Conservation (phyloP, 2,113 vertebrate genomes). For the Verasper variegatus region DNA sequence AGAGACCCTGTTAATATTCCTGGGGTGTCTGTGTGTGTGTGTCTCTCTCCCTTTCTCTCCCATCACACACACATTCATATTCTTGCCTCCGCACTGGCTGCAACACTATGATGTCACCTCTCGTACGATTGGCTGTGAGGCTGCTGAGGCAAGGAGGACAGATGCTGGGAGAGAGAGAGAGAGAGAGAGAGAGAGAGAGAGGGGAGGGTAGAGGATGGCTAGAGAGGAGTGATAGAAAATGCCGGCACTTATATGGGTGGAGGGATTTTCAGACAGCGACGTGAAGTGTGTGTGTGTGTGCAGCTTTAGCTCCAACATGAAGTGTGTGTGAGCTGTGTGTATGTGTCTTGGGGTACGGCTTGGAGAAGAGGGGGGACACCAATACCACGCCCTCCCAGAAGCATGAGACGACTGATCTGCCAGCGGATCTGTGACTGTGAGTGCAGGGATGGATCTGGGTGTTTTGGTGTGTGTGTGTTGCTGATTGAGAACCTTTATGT, state of each 20-base stretch:
- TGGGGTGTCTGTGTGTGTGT: constrained; percentile 76
- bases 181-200: constrained; percentile 58
- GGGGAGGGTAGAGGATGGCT: constrained; percentile 40
- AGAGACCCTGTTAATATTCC: constrained; percentile 81
- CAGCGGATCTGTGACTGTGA: constrained; percentile 99
- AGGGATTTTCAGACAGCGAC: constrained; percentile 51
- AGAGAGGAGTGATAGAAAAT: constrained; percentile 74
- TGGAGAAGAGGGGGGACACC: constrained; percentile 72
- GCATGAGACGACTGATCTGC: constrained; percentile 98
- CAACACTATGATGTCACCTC: constrained; percentile 95
- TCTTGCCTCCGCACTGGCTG: constrained; percentile 89
- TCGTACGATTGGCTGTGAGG: constrained; percentile 88
- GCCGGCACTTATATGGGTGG: constrained; percentile 75
- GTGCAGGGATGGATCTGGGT: constrained; percentile 86
- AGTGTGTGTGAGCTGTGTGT: constrained; percentile 55
- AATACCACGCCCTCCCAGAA: constrained; percentile 81
- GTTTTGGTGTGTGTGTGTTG: constrained; percentile 51
- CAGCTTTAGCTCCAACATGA: constrained; percentile 48
- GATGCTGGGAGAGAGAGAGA: constrained; percentile 78
- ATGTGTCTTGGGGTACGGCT: constrained; percentile 73
- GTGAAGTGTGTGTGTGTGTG: constrained; percentile 31
- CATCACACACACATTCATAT: constrained; percentile 64
- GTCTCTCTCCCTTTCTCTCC: constrained; percentile 33
- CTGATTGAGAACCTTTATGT: background rate
- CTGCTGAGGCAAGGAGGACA: constrained; percentile 87